Evolutionary conservation across 2,113 vertebrate species (phyloP).

Genomic region (Pao palembangensis): DNA sequence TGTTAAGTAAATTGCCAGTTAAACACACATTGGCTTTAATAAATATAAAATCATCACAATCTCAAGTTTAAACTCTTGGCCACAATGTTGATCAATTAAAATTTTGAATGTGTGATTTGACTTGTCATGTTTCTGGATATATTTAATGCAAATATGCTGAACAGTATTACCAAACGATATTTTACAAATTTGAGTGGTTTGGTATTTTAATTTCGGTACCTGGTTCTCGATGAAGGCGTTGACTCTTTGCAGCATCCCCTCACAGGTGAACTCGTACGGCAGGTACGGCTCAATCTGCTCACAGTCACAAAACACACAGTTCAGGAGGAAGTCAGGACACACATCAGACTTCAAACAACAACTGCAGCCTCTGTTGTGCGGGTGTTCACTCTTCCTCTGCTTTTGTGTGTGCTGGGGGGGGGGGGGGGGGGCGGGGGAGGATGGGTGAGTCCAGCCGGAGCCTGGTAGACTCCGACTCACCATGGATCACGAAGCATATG

Average conservation of each 20-base stretch:
- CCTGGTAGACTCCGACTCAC: slow-evolving; percentile 38
- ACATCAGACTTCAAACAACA: slow-evolving; percentile 42
- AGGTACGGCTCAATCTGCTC: slow-evolving; percentile 93
- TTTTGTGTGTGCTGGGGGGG: not conserved
- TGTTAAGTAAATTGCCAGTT: no score
- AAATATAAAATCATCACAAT: no score
- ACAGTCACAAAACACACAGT: slow-evolving; percentile 14
- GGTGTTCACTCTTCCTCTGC: not conserved
- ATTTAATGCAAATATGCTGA: no score
- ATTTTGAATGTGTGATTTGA: no score
- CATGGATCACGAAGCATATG: slow-evolving; percentile 33
- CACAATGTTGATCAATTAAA: no score
- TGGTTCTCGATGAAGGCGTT: slow-evolving; percentile 95
- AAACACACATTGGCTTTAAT: no score
- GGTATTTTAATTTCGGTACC: slow-evolving; percentile 65
- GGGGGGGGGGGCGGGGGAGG: no score
- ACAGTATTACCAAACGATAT: not conserved
- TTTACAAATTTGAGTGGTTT: not conserved
- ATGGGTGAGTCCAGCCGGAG: slow-evolving; percentile 12
- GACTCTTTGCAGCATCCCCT: slow-evolving; percentile 97
- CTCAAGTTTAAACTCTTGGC: no score
- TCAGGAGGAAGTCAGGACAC: not conserved
- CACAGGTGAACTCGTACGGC: slow-evolving; percentile 97
- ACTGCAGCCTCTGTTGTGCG: slow-evolving; percentile 35
- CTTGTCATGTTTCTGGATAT: no score